Base-by-base conservation (phyloP, 2,113 vertebrate species). In the Eleginops maclovinus region DNA sequence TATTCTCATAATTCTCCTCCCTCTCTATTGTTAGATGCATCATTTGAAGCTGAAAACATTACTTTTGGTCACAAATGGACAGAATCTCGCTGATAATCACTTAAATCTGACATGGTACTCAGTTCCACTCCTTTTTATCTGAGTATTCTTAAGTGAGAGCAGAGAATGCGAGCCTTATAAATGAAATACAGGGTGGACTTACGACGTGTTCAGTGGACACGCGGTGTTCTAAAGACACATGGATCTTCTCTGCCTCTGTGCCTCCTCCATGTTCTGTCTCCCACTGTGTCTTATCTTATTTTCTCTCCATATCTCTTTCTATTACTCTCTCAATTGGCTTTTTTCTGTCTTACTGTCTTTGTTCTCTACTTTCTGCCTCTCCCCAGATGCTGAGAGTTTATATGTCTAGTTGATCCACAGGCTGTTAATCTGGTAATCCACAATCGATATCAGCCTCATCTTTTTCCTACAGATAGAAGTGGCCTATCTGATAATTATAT, bases 381-480 rank as follows among this genome's bases (percentile, higher is more conserved):
- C 44, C 46, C 66, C 74, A 71, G 36, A 71, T 51, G n/a, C 72
- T 66, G 58, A 72, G 41, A 68, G 79, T 81, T 72, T 59, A 47
- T 74, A 58, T 75, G 61, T 81, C 62, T 50, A 43, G 72, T 72
- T 78, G 74, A 84, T 88, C 66, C 66, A 62, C 59, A 75, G 61
- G 73, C 70, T 79, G 87, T 86, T 90, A 91, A 93, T 93, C 88
- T 87, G 70, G 85, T 92, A 91, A 93, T 87, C 87, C 79, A 62
- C 74, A 55, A 84, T 90, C 87, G 11, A 91, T 91, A 91, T 71
- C 75, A 21, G 62, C 73, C 65, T 86, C 53, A 72, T 89, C 81
- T 86, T 79, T 76, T 66, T 58, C 66, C 76, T 68, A 43, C 41
- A 60, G 82, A 89, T 87, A 91, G 86, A 90, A 85, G 78, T 75